Conservation (phyloP, 1,140 invertebrate genomes). For the Brachionus paranguensis region DNA sequence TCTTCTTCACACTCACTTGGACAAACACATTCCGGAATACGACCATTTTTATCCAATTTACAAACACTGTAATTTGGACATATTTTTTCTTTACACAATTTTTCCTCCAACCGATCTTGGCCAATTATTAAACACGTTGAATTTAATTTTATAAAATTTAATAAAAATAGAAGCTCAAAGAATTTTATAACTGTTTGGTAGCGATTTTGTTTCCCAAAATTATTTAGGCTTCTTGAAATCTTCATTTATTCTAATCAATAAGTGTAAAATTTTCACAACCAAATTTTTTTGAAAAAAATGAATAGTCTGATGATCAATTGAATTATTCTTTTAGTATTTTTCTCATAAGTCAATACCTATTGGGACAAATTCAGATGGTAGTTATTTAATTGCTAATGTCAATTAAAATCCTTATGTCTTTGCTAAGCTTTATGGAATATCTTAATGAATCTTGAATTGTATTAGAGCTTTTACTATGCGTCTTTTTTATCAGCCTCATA, state of each 20-base stretch:
- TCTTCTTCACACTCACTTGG: slow-evolving; percentile 2
- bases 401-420: neutral
- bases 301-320: neutral
- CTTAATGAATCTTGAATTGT: neutral
- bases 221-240: neutral
- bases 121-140: slow-evolving; percentile 10
- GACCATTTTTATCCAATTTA: neutral
- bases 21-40: slow-evolving; percentile 17
- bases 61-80: slow-evolving; percentile 19
- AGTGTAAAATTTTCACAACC: neutral
- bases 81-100: neutral
- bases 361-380: neutral
- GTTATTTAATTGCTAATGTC: neutral
- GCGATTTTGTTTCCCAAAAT: neutral
- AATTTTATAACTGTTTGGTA: neutral
- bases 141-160: neutral
- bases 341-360: neutral
- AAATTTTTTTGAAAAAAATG: neutral
- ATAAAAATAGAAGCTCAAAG: slow-evolving; percentile 14
- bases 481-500: neutral
- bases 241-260: neutral
- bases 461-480: neutral
- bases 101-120: neutral
- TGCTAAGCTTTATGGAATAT: neutral
- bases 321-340: neutral